Base-by-base conservation (phyloP, 2,797 vertebrate species). In the Pelobates cultripes region DNA sequence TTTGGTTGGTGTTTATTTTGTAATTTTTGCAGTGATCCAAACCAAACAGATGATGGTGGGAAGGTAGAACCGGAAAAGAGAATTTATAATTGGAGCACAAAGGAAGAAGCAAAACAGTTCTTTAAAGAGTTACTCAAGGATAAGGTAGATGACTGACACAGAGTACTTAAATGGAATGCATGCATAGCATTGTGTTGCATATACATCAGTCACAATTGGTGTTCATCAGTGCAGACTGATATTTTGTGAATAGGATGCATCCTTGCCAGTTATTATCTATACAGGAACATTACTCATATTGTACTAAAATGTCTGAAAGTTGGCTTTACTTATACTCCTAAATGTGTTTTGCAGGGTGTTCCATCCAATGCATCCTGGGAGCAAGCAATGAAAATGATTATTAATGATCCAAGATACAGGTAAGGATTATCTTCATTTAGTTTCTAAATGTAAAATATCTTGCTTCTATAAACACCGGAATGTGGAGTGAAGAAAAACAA, bases 81-180 rank as follows among this genome's bases (percentile, higher is more conserved):
- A 45, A 47, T 73, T 41, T 86, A 88, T 82, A 90, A 86, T 80
- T 92, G 90, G 91, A 92, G 85, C 87, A 92, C 86, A 82, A 90
- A 91, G 55, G 91, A 93, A 73, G 91, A 93, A 77, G 92, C 92
- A 67, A 93, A 92, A 43, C 91, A 91, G 80, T 90, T 89, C 41
- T 93, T 93, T 82, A 93, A 93, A 85, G 92, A 93, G 43, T 87
- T 93, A 78, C 88, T 93, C 53, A 91, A 91, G 78, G 92, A 93
- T 61, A 93, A 93, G 91, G 92, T 93, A 81, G 76, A 63, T 2
- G 5, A 43, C 12, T 57, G 4, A 8, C 28, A 1, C 28, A 1
- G 28, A 28, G 28, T 28, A 28, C 28, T 28, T 28, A 28, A 28
- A 28, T 28, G 28, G 28, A 28, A 28, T 28, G 2, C 7, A 17